Evolutionary conservation across 1,140 invertebrate species (phyloP), one percentile per base, ranked within the genome.

Genomic region (Episyrphus balteatus): DNA sequence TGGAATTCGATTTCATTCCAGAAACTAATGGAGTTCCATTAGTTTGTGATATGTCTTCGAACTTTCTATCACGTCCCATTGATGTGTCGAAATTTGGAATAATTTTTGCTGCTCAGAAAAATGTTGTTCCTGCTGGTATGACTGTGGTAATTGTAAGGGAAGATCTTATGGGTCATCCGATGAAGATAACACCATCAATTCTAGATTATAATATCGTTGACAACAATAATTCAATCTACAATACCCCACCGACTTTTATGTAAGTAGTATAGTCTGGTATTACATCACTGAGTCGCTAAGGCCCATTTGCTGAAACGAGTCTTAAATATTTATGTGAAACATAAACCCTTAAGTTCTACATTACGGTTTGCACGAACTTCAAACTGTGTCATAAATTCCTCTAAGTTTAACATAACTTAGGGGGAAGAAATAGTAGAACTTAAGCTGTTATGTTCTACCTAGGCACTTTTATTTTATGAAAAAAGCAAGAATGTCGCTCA

Each of bases 21-120:
- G 82, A 92, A 55, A 84, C 81, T 6, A 81, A 84, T 54, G 85
- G 83, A 38, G 79, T 96, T 31, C 90, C 92, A 7, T 63, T 98
- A 18, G 88, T 97, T 7, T 82, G 80, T 53, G 93, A 97, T 70
- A 95, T 97, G 88, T 96, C 92, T 3, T 97, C 92, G 1, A 95
- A 95, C 73, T 85, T 96, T 57, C 78, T 96, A 57, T 84, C 89
- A 1, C 79, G 82, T 61, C 73, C 77, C 49, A 51, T 98, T 42
- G 91, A 96, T 71, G 75, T 98, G 44, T 83, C 85, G 1, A 94
- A 95, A 78, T 96, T 86, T 75, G 92, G 88, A 40, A 67, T 91
- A 1, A 89, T 97, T 54, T 92, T 90, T 70, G 92, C 85, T 54
- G 92, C 92, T 2, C 94, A 98, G 69, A 98, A 97, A 70, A 97